Percentiles rank a stretch among this genome's conserved stretches.
Conservation (phyloP, 2,888 invertebrate genomes). For the Heliconius aoede region DNA sequence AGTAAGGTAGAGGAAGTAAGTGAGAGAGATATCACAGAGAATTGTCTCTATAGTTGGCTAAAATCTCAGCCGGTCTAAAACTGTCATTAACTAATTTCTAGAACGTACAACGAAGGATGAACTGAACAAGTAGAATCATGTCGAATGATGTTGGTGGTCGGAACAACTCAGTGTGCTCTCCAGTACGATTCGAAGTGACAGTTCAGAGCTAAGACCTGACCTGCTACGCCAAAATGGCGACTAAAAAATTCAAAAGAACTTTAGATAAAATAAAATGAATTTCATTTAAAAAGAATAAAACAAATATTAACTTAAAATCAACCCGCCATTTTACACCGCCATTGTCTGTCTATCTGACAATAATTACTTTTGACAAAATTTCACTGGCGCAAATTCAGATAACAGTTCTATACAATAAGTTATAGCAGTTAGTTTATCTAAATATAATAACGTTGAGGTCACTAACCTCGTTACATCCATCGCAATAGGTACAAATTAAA, state of each 20-base stretch:
- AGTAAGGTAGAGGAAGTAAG: too few species aligned
- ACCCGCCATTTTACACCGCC: neutral
- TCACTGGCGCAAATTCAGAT: neutral
- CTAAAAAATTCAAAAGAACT: neutral
- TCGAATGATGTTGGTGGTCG: too few species aligned
- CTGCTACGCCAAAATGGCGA: too few species aligned
- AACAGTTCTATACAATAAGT: slow-evolving; percentile 6
- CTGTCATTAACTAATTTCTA: neutral
- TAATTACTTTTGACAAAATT: neutral
- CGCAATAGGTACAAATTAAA: slow-evolving; percentile 53
- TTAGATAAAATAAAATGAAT: neutral
- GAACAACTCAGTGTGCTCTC: too few species aligned
- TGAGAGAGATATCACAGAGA: neutral
- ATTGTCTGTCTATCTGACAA: neutral
- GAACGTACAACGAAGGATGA: neutral
- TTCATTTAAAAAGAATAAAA: neutral
- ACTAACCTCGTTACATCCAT: slow-evolving; percentile 30
- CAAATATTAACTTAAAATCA: neutral
- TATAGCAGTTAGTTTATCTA: slow-evolving; percentile 21
- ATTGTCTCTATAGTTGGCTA: neutral
- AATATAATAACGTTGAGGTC: slow-evolving; percentile 23
- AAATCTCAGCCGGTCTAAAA: neutral
- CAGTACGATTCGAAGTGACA: too few species aligned
- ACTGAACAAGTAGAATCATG: neutral
- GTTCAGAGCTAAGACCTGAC: too few species aligned